These are phyloP conservation scores for Myiotriccus ornatus DNA, from an alignment of 2,797 vertebrate genomes.

Conservation along the genomic window DNA sequence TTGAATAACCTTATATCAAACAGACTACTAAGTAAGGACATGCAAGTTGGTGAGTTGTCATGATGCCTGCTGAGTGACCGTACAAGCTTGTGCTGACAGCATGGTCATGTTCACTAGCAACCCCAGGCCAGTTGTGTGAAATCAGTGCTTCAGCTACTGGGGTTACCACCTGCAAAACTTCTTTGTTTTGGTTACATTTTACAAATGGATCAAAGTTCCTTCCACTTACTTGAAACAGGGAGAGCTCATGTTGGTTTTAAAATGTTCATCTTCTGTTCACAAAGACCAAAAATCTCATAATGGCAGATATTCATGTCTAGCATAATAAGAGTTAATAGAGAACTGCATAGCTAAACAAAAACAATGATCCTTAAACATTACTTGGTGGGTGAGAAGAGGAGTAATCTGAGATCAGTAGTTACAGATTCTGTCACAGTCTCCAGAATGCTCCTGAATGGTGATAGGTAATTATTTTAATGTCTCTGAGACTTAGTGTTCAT, in stretches of 20 bases:
- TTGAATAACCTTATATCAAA: not conserved
- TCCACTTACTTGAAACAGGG: not conserved
- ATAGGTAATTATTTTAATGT: not conserved
- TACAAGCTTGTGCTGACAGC: not conserved
- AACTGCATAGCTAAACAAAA: not conserved
- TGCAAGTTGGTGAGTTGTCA: rapidly evolving
- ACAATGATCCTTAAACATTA: not conserved
- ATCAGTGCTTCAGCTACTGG: not conserved
- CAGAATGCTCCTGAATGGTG: not conserved
- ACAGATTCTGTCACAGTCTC: not conserved
- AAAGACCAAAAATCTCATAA: not conserved
- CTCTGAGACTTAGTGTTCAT: not conserved
- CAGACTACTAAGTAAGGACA: not conserved
- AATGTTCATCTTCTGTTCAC: not conserved
- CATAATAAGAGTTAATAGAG: not conserved
- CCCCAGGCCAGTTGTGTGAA: rapidly evolving
- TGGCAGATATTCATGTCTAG: not conserved
- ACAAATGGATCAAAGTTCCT: not conserved
- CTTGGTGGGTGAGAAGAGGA: not conserved
- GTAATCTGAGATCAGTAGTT: not conserved
- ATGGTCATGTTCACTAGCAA: rapidly evolving
- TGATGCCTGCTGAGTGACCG: not conserved
- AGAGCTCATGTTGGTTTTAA: not conserved
- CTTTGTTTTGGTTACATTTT: not conserved
- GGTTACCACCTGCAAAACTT: not conserved